phyloP scores from a whole-genome alignment of 30 jellyfish, hydroid and myxozoan genomes.

The Hydractinia symbiolongicarpus region DNA sequence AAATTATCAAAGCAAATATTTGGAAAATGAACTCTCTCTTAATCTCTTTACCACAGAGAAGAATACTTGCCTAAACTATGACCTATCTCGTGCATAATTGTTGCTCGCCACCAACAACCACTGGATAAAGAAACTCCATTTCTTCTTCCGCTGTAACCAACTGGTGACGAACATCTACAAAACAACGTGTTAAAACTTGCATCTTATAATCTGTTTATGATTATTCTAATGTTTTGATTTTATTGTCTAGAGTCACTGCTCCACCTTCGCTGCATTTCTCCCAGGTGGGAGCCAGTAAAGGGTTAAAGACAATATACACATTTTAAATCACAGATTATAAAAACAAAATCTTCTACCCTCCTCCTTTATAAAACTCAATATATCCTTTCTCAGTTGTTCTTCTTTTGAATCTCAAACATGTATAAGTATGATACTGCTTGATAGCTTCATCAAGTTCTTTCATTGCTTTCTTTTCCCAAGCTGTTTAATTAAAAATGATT shows the following conservation, averaged over 20 bases:
- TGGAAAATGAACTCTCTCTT: too few species aligned
- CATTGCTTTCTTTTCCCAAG: background rate
- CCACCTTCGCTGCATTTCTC: too few species aligned
- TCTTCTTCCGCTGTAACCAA: slow-evolving; percentile 14
- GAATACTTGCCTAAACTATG: slow-evolving; percentile 31
- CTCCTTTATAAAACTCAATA: slow-evolving; percentile 18
- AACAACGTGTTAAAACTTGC: too few species aligned
- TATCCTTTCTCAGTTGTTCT: slow-evolving; percentile 27
- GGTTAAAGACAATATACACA: too few species aligned
- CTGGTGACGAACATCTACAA: slow-evolving; percentile 30
- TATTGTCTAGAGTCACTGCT: too few species aligned
- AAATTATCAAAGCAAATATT: too few species aligned
- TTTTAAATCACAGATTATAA: too few species aligned
- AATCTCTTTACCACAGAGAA: too few species aligned
- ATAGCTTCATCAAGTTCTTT: slow-evolving; percentile 5
- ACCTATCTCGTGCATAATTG: slow-evolving; percentile 32
- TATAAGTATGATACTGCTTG: slow-evolving; percentile 26
- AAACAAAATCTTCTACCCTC: slow-evolving; percentile 18
- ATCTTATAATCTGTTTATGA: too few species aligned
- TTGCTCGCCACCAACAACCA: slow-evolving; percentile 26
- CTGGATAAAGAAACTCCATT: slow-evolving; percentile 26
- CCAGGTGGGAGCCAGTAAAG: too few species aligned
- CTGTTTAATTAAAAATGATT: slow-evolving; percentile 5
- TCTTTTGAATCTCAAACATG: slow-evolving; percentile 24
- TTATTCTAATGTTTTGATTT: too few species aligned